Evolutionary conservation across 2,888 invertebrate genomes (phyloP), one percentile per base, ranked within the genome.

Genomic region (Trilocha varians): DNA sequence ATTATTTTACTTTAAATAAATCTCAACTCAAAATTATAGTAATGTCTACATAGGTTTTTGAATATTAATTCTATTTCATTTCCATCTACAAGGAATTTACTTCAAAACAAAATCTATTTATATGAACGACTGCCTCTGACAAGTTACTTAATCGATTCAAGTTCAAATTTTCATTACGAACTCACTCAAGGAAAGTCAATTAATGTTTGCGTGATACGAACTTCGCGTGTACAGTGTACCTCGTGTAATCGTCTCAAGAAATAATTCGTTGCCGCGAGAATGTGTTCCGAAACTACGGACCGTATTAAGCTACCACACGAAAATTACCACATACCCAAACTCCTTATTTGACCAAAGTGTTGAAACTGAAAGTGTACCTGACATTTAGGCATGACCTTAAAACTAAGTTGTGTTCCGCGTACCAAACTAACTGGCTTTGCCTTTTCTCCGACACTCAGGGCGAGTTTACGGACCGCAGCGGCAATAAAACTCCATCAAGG

Each of bases 401-500:
- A 67, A 71, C 53, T 58, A 58, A 69, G 55, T 69, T 72, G 55
- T 68, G 64, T 62, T 58, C 47, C 53, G 49, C 40, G 54, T 51
- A 41, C 25, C 45, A 45, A 45, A 53, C 49, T 54, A 50, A 39
- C 48, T 48, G 44, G 50, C 55, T 58, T 77, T 67, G 71, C 56
- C 56, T 69, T 76, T 72, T 65, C 56, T 47, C 45, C 48, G 41
- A 52, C 48, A 53, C 55, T 46, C 46, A 52, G 49, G 48, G 50
- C 51, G 71, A 72, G 54, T 75, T 78, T 70, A 67, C 61, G 62
- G 66, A 58, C 62, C 70, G 48, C 65, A 52, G 57, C 59, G 64
- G 66, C 64, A 69, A 79, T 78, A 79, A 78, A 79, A 75, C 70
- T 72, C 66, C 61, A 70, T 72, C 66, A 65, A 64, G 49, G 46